phyloP scores from a whole-genome alignment of 2,113 vertebrate genomes.

The Oryzias javanicus region DNA sequence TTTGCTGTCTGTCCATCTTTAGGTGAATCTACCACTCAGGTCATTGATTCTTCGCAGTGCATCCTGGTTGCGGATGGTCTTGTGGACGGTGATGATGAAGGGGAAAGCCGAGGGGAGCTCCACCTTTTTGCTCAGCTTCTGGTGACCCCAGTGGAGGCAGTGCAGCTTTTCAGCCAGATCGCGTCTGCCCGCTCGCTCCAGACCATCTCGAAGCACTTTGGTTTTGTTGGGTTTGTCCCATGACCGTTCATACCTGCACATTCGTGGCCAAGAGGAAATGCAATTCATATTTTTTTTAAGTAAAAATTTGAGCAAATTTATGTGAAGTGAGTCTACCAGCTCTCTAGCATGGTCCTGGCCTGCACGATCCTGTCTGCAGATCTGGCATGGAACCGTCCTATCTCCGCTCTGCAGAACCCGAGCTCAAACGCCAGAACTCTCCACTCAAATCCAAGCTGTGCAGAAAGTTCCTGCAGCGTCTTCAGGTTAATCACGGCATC shows the following conservation, averaged over 20 bases:
- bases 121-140: constrained; percentile 74
- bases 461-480: constrained; percentile 75
- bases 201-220: constrained; percentile 74
- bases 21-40: constrained; percentile 65
- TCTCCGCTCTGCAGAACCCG: constrained; percentile 76
- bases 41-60: constrained; percentile 75
- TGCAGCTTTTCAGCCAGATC: constrained; percentile 74
- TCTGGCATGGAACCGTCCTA: constrained; percentile 70
- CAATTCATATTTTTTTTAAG: no score
- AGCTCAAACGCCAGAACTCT: constrained; percentile 74
- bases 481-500: constrained; percentile 82
- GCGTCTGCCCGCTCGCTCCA: constrained; percentile 68
- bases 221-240: constrained; percentile 75
- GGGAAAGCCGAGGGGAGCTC: constrained; percentile 79
- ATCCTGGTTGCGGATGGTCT: constrained; percentile 75
- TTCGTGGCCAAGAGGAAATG: background rate
- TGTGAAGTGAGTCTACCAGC: constrained; percentile 61
- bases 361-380: constrained; percentile 72
- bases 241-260: constrained; percentile 62
- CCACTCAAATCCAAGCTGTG: constrained; percentile 80
- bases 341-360: constrained; percentile 80
- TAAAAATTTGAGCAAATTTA: no score
- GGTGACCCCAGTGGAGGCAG: constrained; percentile 75
- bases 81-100: constrained; percentile 78
- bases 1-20: background rate